These are phyloP conservation scores for Styela plicata DNA, from an alignment of 23 tunicate genomes.

Conservation along the genomic window DNA sequence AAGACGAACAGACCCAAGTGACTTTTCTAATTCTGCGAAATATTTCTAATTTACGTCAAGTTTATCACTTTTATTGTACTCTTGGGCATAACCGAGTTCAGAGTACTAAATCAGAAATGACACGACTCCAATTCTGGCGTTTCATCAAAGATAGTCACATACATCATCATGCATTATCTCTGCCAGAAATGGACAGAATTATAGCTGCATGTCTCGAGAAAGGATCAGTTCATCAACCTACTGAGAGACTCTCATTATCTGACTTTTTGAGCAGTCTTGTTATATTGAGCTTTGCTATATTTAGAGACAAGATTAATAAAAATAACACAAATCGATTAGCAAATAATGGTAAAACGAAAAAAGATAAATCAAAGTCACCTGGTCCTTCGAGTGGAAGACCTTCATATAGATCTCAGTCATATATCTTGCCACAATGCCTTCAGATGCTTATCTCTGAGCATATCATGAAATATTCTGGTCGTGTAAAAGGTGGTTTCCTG, in stretches of 20 bases:
- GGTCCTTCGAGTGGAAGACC: neutral
- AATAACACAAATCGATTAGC: neutral
- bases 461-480: constrained; percentile 67
- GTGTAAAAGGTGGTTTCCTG: constrained; percentile 80
- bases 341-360: neutral
- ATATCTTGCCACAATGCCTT: constrained; percentile 47
- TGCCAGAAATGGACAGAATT: constrained; percentile 68
- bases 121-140: constrained; percentile 93
- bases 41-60: constrained; percentile 63
- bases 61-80: constrained; percentile 86
- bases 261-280: constrained; percentile 77
- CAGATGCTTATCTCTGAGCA: constrained; percentile 54
- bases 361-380: constrained; percentile 13
- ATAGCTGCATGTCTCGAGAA: constrained; percentile 56
- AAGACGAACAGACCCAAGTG: constrained; percentile 38
- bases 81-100: constrained; percentile 87
- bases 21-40: constrained; percentile 70
- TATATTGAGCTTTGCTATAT: constrained; percentile 57
- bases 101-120: constrained; percentile 90
- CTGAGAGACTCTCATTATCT: constrained; percentile 71
- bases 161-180: constrained; percentile 59
- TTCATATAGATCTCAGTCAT: neutral
- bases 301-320: constrained; percentile 37
- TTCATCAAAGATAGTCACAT: constrained; percentile 83
- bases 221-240: constrained; percentile 76